A percentile compares a stretch with the other conserved stretches of the same genome.
Conservation (phyloP, 2,113 vertebrate species). For the Toxotes chatareus region DNA sequence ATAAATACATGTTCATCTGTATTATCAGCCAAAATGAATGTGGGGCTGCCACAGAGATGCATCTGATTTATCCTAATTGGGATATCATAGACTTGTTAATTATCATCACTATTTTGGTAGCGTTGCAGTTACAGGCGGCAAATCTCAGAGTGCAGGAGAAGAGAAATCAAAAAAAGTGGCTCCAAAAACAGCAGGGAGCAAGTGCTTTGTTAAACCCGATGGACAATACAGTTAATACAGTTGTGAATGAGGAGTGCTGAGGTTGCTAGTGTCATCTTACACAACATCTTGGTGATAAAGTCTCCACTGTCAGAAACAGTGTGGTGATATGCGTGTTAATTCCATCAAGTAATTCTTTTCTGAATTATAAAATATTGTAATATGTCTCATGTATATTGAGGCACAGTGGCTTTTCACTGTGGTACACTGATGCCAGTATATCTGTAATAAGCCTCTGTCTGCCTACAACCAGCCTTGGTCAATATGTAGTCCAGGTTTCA, state of each 20-base stretch:
- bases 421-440: not conserved
- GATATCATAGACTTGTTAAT: not conserved
- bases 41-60: not conserved
- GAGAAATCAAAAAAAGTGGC: not conserved
- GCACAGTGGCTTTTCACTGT: not conserved
- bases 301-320: not conserved
- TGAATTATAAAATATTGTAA: not conserved
- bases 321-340: not conserved
- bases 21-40: not conserved
- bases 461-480: not conserved
- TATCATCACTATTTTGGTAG: not conserved
- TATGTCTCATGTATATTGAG: not conserved
- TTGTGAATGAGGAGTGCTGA: not conserved
- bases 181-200: not conserved
- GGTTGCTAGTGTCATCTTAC: not conserved
- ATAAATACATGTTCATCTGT: not conserved
- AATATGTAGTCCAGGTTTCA: slow-evolving; percentile 23
- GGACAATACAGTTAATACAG: not conserved
- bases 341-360: not conserved
- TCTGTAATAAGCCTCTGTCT: not conserved
- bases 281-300: not conserved
- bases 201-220: not conserved
- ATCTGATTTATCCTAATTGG: slow-evolving; percentile 1
- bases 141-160: not conserved
- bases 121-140: slow-evolving; percentile 4